Conservation (phyloP, 1,140 invertebrate species). For the Druon quercuslanigerum region DNA sequence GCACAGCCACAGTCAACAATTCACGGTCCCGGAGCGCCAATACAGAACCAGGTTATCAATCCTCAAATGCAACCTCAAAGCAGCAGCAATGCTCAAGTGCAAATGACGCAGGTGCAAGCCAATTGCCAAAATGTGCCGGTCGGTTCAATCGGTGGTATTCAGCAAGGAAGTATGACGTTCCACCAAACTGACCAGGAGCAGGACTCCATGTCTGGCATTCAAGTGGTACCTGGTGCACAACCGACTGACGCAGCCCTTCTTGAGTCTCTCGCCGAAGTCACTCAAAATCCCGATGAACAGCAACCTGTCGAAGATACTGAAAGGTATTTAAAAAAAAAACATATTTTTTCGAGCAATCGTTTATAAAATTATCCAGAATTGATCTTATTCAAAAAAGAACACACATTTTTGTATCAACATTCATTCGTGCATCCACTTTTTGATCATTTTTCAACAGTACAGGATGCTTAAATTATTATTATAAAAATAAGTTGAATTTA, state of each 20-base stretch:
- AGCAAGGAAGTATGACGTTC: constrained; percentile 55
- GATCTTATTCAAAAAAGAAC: not conserved
- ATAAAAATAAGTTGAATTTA: too few species aligned
- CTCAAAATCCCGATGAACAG: constrained; percentile 70
- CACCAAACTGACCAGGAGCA: constrained; percentile 69
- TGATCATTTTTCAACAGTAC: too few species aligned
- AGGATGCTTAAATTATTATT: too few species aligned
- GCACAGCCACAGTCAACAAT: constrained; percentile 55
- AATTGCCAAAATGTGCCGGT: constrained; percentile 47
- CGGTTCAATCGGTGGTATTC: constrained; percentile 34
- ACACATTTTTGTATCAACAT: too few species aligned
- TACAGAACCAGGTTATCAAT: constrained; percentile 28
- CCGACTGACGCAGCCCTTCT: constrained; percentile 68
- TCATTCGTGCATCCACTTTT: too few species aligned
- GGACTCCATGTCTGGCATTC: constrained; percentile 67
- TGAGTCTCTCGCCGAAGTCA: constrained; percentile 73
- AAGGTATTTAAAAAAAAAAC: constrained; percentile 74
- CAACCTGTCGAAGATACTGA: constrained; percentile 79
- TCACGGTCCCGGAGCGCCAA: constrained; percentile 53
- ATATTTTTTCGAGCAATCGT: not conserved
- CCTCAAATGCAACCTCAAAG: constrained; percentile 35
- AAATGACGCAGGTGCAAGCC: constrained; percentile 64
- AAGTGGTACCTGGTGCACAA: constrained; percentile 51
- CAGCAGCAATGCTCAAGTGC: constrained; percentile 53
- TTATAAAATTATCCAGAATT: not conserved